These are phyloP conservation scores for Spea bombifrons DNA, from an alignment of 2,113 vertebrate genomes.

Conservation along the genomic window DNA sequence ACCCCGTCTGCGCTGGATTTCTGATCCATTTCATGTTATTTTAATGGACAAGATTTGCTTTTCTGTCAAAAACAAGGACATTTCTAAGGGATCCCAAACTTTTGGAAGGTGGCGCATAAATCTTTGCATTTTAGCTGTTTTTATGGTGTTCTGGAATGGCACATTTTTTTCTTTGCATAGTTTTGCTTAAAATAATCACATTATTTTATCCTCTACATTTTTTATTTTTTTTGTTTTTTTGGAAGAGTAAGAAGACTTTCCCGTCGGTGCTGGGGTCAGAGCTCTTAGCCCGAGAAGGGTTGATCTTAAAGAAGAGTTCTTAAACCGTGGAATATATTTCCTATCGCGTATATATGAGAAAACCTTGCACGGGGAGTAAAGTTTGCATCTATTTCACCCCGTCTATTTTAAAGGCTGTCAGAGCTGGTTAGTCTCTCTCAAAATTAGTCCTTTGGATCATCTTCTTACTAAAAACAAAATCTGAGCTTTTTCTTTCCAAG, in stretches of 20 bases:
- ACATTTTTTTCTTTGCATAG: slow-evolving; percentile 50
- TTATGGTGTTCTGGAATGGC: no score
- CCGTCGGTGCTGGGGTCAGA: slow-evolving; percentile 58
- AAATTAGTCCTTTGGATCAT: slow-evolving; percentile 93
- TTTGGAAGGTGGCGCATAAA: no score
- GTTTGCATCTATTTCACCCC: slow-evolving; percentile 72
- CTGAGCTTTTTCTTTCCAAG: slow-evolving; percentile 76
- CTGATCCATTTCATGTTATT: no score
- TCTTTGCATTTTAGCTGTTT: no score
- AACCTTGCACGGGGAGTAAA: slow-evolving; percentile 65
- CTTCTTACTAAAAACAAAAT: slow-evolving; percentile 86
- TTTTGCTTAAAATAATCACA: slow-evolving; percentile 65
- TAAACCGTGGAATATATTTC: slow-evolving; percentile 67
- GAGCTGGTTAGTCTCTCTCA: slow-evolving; percentile 89
- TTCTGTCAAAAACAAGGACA: no score
- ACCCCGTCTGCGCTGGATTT: no score
- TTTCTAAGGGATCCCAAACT: no score
- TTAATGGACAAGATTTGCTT: no score
- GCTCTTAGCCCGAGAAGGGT: slow-evolving; percentile 64
- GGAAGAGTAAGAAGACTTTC: slow-evolving; percentile 68
- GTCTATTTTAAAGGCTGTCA: slow-evolving; percentile 87
- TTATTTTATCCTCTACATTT: slow-evolving; percentile 53
- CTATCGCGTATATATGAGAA: slow-evolving; percentile 60
- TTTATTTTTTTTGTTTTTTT: slow-evolving; percentile 57
- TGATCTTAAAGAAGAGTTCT: slow-evolving; percentile 63